Conservation (phyloP, 2,888 invertebrate species). For the Campoplex nolae region DNA sequence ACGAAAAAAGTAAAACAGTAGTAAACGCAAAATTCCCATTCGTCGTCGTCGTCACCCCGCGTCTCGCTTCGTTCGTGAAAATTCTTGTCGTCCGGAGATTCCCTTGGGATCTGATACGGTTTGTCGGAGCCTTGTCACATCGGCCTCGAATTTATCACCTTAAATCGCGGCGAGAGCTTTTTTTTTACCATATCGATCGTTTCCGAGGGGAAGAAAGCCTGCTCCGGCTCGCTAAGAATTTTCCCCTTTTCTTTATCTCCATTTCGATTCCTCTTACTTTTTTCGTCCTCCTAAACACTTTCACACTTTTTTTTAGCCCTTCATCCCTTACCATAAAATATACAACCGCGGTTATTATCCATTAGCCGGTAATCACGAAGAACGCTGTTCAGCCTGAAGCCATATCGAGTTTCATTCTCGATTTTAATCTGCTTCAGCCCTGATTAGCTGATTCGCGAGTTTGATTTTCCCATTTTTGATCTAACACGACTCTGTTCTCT, state of each 20-base stretch:
- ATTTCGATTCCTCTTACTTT: not conserved
- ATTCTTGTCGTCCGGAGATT: conserved; percentile 41
- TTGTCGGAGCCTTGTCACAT: conserved; percentile 62
- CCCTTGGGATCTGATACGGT: conserved; percentile 53
- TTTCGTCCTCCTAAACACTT: conserved; percentile 49
- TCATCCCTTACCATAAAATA: conserved; percentile 8
- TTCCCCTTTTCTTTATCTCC: conserved; percentile 6
- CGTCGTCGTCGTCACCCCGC: not conserved
- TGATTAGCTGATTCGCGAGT: not conserved
- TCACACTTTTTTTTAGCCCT: conserved; percentile 17
- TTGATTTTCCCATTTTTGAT: not conserved
- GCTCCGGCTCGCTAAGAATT: conserved; percentile 20
- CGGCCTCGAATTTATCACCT: conserved; percentile 61
- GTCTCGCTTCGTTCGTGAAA: conserved; percentile 27
- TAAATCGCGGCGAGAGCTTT: conserved; percentile 4
- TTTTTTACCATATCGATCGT: conserved; percentile 37
- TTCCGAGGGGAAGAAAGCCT: conserved; percentile 8
- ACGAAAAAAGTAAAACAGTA: conserved; percentile 2
- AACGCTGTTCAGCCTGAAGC: not conserved
- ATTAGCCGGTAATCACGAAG: conserved; percentile 33
- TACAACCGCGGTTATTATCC: conserved; percentile 18
- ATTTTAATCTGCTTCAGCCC: not conserved
- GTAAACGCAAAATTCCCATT: not conserved
- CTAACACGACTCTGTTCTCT: not conserved
- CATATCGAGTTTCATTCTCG: conserved; percentile 18